These are phyloP conservation scores for Cryptoleucopteryx plumbea DNA, from an alignment of 2,113 vertebrate species.

Conservation along the genomic window DNA sequence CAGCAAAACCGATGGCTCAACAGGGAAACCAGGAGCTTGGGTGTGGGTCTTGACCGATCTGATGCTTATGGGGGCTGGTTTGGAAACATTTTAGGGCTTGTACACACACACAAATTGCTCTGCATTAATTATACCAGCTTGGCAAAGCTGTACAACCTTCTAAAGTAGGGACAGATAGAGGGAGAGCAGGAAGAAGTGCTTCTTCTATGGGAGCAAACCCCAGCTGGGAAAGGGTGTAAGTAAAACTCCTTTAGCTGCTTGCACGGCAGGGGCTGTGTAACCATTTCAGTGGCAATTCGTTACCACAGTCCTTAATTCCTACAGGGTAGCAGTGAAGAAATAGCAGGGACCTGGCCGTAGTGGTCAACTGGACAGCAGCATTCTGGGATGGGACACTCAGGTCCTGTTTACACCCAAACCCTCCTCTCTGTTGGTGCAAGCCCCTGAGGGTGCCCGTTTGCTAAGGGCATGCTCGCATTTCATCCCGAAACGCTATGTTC, in stretches of 20 bases:
- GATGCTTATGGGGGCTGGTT: neutral
- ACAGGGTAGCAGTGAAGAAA: too few species aligned
- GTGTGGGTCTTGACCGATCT: neutral
- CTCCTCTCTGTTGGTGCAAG: neutral
- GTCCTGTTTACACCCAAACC: neutral
- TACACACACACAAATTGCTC: neutral
- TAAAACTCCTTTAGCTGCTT: neutral
- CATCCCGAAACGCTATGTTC: neutral
- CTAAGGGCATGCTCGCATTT: neutral
- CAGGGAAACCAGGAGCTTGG: neutral
- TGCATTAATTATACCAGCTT: neutral
- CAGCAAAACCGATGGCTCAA: neutral
- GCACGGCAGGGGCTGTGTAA: neutral
- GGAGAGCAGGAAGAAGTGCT: neutral
- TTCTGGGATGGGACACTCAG: neutral
- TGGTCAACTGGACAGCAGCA: neutral
- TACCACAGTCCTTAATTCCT: neutral
- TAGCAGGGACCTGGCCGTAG: accelerated
- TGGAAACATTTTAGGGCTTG: neutral
- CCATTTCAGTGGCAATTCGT: neutral
- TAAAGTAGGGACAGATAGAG: neutral
- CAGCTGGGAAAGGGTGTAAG: neutral
- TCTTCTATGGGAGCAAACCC: neutral
- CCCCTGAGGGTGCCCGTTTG: neutral
- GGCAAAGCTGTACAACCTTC: neutral